Evolutionary conservation across 2,113 vertebrate species (phyloP).

Genomic region (Ceyx melanurus): DNA sequence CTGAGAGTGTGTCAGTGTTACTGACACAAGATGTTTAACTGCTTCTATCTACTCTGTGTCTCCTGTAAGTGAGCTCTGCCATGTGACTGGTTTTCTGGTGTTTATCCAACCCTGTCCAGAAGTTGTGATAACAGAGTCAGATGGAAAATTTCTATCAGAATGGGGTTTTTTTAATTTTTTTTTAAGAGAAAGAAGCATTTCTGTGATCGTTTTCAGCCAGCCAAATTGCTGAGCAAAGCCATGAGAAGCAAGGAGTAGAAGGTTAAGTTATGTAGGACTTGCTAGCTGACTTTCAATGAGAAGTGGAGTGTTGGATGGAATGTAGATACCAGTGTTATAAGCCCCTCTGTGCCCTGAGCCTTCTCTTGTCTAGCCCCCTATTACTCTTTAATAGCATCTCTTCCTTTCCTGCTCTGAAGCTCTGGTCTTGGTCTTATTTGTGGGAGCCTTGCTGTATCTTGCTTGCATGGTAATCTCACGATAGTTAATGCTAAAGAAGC

Average conservation of each 20-base stretch:
- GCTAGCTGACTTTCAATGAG: neutral
- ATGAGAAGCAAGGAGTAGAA: neutral
- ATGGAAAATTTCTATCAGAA: neutral
- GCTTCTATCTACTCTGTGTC: neutral
- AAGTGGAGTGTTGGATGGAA: neutral
- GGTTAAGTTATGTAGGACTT: neutral
- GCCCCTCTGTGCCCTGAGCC: neutral
- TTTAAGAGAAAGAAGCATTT: neutral
- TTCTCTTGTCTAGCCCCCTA: neutral
- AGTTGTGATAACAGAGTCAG: constrained; percentile 33
- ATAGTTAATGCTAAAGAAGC: neutral
- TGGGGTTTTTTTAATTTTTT: neutral
- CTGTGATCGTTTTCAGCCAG: neutral
- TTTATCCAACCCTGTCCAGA: constrained; percentile 24
- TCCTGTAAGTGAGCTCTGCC: neutral
- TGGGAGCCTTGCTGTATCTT: neutral
- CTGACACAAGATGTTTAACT: neutral
- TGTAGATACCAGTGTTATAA: neutral
- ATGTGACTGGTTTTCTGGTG: neutral
- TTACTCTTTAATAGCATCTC: neutral
- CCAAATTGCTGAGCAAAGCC: neutral
- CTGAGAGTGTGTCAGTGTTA: neutral
- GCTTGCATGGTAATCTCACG: neutral
- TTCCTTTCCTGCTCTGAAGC: neutral
- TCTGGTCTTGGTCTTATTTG: neutral